Evolutionary conservation across 2,113 vertebrate species (phyloP).

Genomic region (Herpailurus yagouaroundi): DNA sequence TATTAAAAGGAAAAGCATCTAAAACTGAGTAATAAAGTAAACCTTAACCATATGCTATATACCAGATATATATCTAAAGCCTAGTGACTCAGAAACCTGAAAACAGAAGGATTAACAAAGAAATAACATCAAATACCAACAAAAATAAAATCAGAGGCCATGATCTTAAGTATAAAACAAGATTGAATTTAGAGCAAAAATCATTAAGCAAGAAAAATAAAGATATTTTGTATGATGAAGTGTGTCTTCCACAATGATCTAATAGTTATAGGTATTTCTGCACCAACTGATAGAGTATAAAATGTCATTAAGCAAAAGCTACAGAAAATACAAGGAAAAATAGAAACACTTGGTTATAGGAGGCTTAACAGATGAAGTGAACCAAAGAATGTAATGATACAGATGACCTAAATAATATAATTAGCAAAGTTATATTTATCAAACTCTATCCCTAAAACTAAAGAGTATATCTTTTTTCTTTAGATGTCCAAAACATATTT

Average conservation of each 20-base stretch:
- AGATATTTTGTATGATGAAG: neutral
- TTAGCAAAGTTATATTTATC: neutral
- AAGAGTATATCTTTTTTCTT: neutral
- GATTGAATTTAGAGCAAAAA: neutral
- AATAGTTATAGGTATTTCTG: neutral
- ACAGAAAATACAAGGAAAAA: neutral
- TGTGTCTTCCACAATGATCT: too few relatives aligned
- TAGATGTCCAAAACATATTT: neutral
- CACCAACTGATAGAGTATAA: neutral
- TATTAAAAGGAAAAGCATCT: neutral
- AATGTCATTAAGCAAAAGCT: neutral
- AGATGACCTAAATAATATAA: neutral
- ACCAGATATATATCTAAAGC: neutral
- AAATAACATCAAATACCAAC: neutral
- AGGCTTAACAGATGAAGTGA: neutral
- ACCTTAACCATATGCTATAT: neutral
- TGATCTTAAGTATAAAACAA: neutral
- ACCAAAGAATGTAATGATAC: neutral
- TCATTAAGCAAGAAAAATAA: neutral
- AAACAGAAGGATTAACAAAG: neutral
- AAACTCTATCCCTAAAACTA: neutral
- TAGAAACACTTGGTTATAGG: neutral
- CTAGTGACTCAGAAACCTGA: neutral
- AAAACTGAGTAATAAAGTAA: neutral
- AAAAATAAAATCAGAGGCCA: neutral